Percentiles rank a stretch among this genome's conserved stretches.
phyloP scores from a whole-genome alignment of 2,113 vertebrate species.

The Rafetus swinhoei region DNA sequence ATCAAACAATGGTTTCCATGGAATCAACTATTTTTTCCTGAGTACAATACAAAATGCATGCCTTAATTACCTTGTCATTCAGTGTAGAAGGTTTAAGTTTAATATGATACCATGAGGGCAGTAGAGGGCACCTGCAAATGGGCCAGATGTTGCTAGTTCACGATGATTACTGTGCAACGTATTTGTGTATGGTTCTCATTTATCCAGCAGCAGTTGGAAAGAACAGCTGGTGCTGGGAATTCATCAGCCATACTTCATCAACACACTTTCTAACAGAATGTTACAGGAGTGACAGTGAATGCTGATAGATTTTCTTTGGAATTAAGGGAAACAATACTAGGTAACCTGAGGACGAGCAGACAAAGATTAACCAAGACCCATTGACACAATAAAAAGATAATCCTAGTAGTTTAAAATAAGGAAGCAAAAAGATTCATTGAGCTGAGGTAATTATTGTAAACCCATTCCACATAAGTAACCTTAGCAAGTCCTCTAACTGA shows the following conservation, averaged over 20 bases:
- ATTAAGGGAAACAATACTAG: not conserved
- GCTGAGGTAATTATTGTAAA: not conserved
- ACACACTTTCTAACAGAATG: conserved; percentile 28
- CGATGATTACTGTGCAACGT: conserved; percentile 33
- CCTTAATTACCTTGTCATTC: not conserved
- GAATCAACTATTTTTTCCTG: not conserved
- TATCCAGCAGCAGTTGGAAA: conserved; percentile 37
- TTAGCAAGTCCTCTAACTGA: not conserved
- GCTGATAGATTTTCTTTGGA: not conserved
- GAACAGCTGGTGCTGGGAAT: conserved; percentile 63
- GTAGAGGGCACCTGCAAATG: conserved; percentile 41
- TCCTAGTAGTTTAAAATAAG: not conserved
- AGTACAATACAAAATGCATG: not conserved
- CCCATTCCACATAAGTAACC: not conserved
- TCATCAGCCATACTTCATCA: conserved; percentile 51
- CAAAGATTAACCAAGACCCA: not conserved
- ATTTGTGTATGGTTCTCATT: conserved; percentile 17
- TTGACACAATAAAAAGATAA: not conserved
- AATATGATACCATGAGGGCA: conserved; percentile 8
- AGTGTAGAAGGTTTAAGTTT: not conserved
- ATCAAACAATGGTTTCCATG: not conserved
- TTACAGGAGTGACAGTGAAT: conserved; percentile 29
- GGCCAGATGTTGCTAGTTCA: conserved; percentile 27
- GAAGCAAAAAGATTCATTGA: not conserved
- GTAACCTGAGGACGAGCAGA: not conserved